Conservation (phyloP, 2,113 vertebrate species). For the Todiramphus saurophagus region DNA sequence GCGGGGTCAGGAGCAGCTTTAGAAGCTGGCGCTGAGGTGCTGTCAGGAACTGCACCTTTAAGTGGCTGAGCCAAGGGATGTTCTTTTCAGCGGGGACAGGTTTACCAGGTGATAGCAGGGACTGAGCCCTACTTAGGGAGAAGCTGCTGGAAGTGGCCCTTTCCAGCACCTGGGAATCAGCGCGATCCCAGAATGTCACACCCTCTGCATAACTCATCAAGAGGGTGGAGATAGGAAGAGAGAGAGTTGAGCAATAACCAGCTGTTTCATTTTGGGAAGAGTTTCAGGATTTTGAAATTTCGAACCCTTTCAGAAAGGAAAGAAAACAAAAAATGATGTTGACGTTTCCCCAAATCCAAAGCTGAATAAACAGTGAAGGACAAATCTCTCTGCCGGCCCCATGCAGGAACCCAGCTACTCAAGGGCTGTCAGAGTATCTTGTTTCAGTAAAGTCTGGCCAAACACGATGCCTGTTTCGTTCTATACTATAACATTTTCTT, state of each 20-base stretch:
- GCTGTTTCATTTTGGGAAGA: slow-evolving; percentile 62
- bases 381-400: not conserved
- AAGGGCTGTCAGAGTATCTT: not conserved
- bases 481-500: not conserved
- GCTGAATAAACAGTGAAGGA: slow-evolving; percentile 1
- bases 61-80: not conserved
- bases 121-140: not conserved
- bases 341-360: not conserved
- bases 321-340: not conserved
- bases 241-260: slow-evolving; percentile 32
- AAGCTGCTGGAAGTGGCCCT: not conserved
- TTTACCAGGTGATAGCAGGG: not conserved
- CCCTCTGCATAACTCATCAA: slow-evolving; percentile 44
- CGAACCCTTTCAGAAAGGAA: not conserved
- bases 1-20: not conserved
- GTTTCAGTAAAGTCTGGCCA: not conserved
- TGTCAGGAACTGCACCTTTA: not conserved
- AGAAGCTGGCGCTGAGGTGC: rapidly evolving
- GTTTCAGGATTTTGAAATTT: slow-evolving; percentile 61
- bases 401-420: not conserved
- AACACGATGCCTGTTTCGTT: not conserved
- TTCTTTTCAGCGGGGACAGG: not conserved
- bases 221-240: slow-evolving; percentile 28
- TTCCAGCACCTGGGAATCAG: slow-evolving; percentile 23
- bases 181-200: not conserved